phyloP scores from a whole-genome alignment of 2,888 invertebrate species.

The Synergus japonicus region DNA sequence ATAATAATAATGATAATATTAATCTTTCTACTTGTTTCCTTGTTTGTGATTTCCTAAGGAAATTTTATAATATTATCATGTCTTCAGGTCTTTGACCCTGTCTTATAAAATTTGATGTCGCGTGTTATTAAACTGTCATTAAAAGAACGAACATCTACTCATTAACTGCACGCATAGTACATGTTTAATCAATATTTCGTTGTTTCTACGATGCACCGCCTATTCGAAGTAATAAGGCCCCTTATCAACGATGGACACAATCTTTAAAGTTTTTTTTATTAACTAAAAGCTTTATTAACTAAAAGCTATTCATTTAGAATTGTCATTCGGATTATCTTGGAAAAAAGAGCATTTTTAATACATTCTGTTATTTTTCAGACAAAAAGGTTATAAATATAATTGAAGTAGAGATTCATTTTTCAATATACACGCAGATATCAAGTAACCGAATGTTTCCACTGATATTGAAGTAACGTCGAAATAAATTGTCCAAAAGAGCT shows the following conservation, averaged over 20 bases:
- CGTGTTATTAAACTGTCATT: conserved; percentile 74
- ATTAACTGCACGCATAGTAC: conserved; percentile 68
- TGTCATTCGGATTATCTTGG: too few relatives aligned
- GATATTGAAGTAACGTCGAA: conserved; percentile 30
- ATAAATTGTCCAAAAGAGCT: conserved; percentile 9
- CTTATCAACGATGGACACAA: conserved; percentile 19
- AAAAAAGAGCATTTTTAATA: too few relatives aligned
- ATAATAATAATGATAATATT: background rate
- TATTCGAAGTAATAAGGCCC: conserved; percentile 46
- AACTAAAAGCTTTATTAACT: background rate
- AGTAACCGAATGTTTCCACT: conserved; percentile 33
- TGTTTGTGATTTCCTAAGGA: background rate
- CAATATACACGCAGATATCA: background rate
- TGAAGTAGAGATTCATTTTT: background rate
- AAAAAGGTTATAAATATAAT: background rate
- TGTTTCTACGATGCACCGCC: conserved; percentile 48
- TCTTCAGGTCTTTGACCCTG: conserved; percentile 62
- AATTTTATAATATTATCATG: background rate
- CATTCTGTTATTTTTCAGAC: background rate
- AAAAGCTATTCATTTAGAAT: background rate
- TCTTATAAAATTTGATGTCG: conserved; percentile 70
- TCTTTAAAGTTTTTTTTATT: background rate
- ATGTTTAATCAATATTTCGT: conserved; percentile 68
- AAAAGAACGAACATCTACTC: conserved; percentile 73
- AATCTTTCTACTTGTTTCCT: background rate